Conservation (phyloP, 2,113 vertebrate species). For the Urocitellus parryii region DNA sequence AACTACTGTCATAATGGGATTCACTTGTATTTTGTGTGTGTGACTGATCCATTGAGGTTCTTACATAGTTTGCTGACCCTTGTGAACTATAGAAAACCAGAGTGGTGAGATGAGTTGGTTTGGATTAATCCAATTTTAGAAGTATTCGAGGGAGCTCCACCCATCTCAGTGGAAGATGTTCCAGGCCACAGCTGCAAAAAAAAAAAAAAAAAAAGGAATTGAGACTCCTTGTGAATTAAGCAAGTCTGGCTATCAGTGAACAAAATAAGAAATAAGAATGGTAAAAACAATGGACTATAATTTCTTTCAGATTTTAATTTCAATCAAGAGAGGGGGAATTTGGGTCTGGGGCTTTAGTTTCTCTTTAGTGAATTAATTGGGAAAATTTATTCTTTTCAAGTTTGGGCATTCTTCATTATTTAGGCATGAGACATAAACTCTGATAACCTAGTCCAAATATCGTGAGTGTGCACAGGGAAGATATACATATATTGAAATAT, state of each 20-base stretch:
- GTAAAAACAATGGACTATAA: neutral
- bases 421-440: neutral
- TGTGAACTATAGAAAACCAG: slow-evolving; percentile 25
- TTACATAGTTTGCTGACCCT: neutral
- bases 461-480: neutral
- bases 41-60: neutral
- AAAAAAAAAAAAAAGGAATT: slow-evolving; percentile 23
- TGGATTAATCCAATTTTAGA: slow-evolving; percentile 49
- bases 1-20: neutral
- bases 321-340: neutral
- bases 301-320: slow-evolving; percentile 53
- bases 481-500: neutral
- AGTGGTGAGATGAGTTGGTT: neutral
- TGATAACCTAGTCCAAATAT: neutral
- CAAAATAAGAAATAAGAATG: neutral
- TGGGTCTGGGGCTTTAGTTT: slow-evolving; percentile 35
- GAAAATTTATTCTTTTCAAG: neutral
- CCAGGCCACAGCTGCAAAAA: slow-evolving; percentile 39
- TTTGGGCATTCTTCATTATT: neutral
- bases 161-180: neutral
- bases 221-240: neutral
- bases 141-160: neutral
- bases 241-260: neutral
- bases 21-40: neutral
- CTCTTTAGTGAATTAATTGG: slow-evolving; percentile 27